Percentiles rank a stretch among this genome's conserved stretches.
These are phyloP conservation scores for Oxyura jamaicensis DNA, from an alignment of 2,113 vertebrate species.

Conservation along the genomic window DNA sequence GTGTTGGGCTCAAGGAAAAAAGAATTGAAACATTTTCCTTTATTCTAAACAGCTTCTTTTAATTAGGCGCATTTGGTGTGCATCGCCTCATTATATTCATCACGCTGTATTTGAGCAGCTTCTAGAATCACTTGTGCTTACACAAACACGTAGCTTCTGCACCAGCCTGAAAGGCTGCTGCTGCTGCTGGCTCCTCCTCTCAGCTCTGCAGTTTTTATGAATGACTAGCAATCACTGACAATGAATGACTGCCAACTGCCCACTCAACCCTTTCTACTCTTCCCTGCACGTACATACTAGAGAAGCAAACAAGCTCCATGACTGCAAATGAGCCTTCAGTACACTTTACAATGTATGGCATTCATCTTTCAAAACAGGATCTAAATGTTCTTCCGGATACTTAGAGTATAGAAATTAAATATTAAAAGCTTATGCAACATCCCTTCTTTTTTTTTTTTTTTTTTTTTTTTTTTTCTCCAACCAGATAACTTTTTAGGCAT, in stretches of 20 bases:
- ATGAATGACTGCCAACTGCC: constrained; percentile 81
- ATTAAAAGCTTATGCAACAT: constrained; percentile 71
- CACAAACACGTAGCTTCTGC: constrained; percentile 66
- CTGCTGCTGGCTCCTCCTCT: constrained; percentile 71
- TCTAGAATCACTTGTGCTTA: constrained; percentile 66
- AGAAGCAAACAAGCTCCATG: constrained; percentile 63
- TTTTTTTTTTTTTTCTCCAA: background rate
- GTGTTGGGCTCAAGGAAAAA: background rate
- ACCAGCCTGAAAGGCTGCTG: constrained; percentile 61
- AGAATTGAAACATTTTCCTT: background rate
- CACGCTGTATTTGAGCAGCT: constrained; percentile 33
- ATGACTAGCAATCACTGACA: constrained; percentile 79
- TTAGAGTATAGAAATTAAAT: constrained; percentile 71
- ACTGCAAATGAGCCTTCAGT: constrained; percentile 71
- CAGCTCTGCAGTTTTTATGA: constrained; percentile 78
- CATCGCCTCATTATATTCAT: constrained; percentile 46
- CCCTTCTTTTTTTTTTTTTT: background rate
- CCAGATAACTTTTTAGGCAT: constrained; percentile 67
- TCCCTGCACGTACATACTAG: constrained; percentile 59
- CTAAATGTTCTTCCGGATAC: constrained; percentile 72
- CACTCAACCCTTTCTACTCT: constrained; percentile 77
- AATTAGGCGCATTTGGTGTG: constrained; percentile 63
- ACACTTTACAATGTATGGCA: constrained; percentile 56
- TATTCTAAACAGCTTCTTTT: constrained; percentile 14
- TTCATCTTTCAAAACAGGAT: constrained; percentile 70